These are phyloP conservation scores for Aphelinus atriplicis DNA, from an alignment of 1,140 invertebrate species.

Conservation along the genomic window DNA sequence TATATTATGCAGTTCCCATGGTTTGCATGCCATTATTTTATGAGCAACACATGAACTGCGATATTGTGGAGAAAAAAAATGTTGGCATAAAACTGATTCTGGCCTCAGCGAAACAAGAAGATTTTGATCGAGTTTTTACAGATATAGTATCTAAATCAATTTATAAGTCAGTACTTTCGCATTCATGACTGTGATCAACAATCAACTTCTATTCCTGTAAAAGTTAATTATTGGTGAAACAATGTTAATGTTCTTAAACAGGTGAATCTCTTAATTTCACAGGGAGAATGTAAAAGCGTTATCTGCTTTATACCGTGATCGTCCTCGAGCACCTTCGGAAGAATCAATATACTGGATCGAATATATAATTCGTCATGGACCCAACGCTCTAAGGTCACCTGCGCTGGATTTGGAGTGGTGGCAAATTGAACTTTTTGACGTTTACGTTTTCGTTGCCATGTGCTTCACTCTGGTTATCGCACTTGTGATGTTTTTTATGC, in stretches of 20 bases:
- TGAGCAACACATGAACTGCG: constrained; percentile 72
- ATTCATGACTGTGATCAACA: too few relatives aligned
- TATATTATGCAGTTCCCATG: constrained; percentile 67
- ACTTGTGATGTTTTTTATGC: too few relatives aligned
- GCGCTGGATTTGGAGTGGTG: constrained; percentile 50
- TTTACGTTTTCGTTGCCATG: constrained; percentile 38
- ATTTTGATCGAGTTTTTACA: constrained; percentile 49
- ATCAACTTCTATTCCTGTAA: too few relatives aligned
- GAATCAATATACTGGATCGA: constrained; percentile 59
- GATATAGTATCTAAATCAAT: constrained; percentile 53
- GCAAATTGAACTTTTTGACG: constrained; percentile 52
- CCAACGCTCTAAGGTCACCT: constrained; percentile 44
- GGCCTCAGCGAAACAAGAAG: constrained; percentile 52
- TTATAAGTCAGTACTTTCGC: constrained; percentile 45
- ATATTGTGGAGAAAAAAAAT: constrained; percentile 40
- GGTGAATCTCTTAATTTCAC: too few relatives aligned
- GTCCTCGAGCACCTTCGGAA: constrained; percentile 49
- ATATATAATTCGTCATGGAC: constrained; percentile 57
- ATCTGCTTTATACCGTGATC: constrained; percentile 49
- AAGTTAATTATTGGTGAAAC: too few relatives aligned
- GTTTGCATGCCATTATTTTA: constrained; percentile 70
- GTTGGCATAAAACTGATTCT: constrained; percentile 52
- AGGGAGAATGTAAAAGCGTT: too few relatives aligned
- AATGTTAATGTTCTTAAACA: too few relatives aligned
- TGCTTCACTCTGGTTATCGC: background rate